Conservation (phyloP, 2,113 vertebrate genomes). For the Dissostichus mawsoni region DNA sequence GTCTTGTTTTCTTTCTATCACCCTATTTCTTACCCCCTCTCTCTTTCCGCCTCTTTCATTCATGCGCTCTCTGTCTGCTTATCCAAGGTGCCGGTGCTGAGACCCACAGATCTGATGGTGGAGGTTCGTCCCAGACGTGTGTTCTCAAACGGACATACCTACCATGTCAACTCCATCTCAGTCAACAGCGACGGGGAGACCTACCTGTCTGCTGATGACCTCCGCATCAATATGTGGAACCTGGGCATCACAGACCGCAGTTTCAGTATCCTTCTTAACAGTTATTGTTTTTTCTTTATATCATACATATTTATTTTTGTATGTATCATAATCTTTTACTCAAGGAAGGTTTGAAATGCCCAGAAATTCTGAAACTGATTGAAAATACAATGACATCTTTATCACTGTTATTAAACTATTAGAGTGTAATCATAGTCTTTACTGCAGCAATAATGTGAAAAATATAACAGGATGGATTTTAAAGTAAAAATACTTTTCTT, state of each 20-base stretch:
- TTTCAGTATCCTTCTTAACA: constrained; percentile 91
- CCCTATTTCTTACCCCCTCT: not conserved
- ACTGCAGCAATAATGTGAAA: constrained; percentile 4
- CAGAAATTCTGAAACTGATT: constrained; percentile 4
- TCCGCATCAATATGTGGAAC: constrained; percentile 96
- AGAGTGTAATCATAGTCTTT: not conserved
- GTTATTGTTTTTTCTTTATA: not conserved
- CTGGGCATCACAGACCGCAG: constrained; percentile 96
- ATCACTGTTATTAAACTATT: not conserved
- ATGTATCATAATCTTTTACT: not conserved
- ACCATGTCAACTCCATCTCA: constrained; percentile 96
- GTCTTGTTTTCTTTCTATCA: not conserved
- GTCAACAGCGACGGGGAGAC: constrained; percentile 95
- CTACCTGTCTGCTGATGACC: constrained; percentile 94
- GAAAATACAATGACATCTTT: not conserved
- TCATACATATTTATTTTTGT: not conserved
- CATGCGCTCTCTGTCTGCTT: not conserved
- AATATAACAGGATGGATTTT: not conserved
- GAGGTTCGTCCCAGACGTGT: constrained; percentile 93
- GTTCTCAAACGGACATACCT: constrained; percentile 94
- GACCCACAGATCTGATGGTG: constrained; percentile 95
- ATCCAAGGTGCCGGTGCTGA: constrained; percentile 89
- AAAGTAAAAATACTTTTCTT: not conserved
- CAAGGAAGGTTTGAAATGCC: constrained; percentile 2
- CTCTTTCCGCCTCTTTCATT: not conserved